Conservation (phyloP, 2,113 vertebrate species). For the Psammodynastes pulverulentus region DNA sequence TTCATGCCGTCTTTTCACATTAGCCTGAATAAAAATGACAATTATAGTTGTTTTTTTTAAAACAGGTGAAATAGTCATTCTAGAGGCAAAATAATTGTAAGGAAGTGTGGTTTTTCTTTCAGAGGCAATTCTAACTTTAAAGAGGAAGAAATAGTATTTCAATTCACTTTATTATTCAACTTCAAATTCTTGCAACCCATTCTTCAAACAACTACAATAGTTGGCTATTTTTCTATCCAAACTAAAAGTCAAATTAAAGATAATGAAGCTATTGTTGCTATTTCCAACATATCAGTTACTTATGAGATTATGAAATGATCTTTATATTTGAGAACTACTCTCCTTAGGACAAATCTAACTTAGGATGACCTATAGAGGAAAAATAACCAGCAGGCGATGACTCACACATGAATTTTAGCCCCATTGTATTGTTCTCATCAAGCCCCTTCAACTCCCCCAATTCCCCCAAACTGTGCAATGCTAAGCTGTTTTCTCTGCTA, state of each 20-base stretch:
- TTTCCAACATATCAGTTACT: background rate
- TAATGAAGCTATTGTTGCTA: background rate
- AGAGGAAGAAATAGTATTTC: background rate
- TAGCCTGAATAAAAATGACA: conserved; percentile 39
- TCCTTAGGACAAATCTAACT: background rate
- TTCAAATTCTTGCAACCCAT: background rate
- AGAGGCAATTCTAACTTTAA: background rate
- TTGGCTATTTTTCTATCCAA: background rate
- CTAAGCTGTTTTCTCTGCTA: background rate
- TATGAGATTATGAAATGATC: background rate
- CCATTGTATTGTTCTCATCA: background rate
- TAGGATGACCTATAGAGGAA: background rate
- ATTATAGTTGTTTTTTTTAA: conserved; percentile 18
- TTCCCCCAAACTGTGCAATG: background rate
- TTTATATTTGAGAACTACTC: background rate
- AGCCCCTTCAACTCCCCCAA: background rate
- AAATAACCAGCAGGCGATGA: background rate
- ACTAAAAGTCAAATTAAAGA: background rate
- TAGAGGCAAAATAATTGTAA: background rate
- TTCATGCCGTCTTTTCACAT: conserved; percentile 8
- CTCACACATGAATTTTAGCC: background rate
- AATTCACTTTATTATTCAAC: background rate
- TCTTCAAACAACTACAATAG: background rate
- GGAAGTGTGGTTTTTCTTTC: background rate
- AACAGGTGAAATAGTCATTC: conserved; percentile 37